Conservation (phyloP, 2,797 vertebrate genomes). For the Rhodeus uyekii region DNA sequence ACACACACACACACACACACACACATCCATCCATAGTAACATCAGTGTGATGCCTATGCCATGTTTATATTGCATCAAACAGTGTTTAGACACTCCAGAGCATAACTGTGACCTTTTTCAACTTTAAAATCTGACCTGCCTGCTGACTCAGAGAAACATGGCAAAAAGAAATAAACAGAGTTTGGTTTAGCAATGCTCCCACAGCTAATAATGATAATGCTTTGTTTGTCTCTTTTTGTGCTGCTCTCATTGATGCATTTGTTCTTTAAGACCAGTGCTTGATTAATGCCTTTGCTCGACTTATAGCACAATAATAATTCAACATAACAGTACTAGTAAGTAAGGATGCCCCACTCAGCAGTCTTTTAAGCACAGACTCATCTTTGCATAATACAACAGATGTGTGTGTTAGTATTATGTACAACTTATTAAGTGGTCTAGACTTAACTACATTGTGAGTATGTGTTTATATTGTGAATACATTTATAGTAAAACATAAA, state of each 20-base stretch:
- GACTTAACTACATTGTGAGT: background rate
- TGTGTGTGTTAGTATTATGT: too few relatives aligned
- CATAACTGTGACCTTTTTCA: constrained; percentile 2
- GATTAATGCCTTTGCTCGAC: constrained; percentile 1
- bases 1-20: background rate
- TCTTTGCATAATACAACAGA: background rate
- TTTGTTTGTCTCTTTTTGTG: constrained; percentile 4
- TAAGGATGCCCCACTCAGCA: constrained; percentile 7
- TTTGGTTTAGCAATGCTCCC: background rate
- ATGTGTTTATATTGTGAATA: background rate
- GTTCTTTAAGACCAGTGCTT: background rate
- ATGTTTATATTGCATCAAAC: constrained; percentile 1
- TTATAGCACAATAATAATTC: constrained; percentile 4
- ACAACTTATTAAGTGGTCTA: too few relatives aligned
- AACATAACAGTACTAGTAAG: background rate
- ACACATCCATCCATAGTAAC: background rate
- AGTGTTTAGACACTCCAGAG: background rate
- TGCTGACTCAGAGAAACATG: background rate
- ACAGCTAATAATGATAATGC: background rate
- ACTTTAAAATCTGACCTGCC: constrained; percentile 26
- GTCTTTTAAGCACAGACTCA: constrained; percentile 1
- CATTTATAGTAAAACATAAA: background rate
- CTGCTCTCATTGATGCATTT: background rate
- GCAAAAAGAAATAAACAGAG: background rate
- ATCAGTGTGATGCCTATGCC: background rate